Evolutionary conservation across 2,888 invertebrate species (phyloP).

Genomic region (Drosophila ezoana): DNA sequence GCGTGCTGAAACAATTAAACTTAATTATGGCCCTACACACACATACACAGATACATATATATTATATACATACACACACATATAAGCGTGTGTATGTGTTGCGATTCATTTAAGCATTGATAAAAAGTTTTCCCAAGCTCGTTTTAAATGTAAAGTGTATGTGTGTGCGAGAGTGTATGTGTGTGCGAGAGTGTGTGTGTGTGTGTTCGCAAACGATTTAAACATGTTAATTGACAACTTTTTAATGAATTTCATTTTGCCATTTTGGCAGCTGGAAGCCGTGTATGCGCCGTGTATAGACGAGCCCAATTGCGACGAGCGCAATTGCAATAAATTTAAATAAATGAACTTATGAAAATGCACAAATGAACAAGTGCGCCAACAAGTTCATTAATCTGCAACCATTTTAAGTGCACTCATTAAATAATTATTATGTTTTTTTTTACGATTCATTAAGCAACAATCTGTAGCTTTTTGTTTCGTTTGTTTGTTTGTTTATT

Average conservation of each 20-base stretch:
- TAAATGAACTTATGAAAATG: conserved; percentile 64
- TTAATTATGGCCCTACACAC: conserved; percentile 69
- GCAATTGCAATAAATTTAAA: conserved; percentile 65
- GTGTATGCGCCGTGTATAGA: no score
- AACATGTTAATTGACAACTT: conserved; percentile 74
- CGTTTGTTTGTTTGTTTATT: conserved; percentile 16
- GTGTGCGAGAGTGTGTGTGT: conserved; percentile 2
- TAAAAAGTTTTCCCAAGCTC: conserved; percentile 60
- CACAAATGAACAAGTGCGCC: conserved; percentile 33
- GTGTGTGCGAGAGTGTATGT: background rate
- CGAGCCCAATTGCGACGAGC: background rate
- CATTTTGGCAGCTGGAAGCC: conserved; percentile 30
- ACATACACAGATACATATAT: background rate
- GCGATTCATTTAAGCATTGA: conserved; percentile 58
- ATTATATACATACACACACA: conserved; percentile 12
- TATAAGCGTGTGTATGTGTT: conserved; percentile 12
- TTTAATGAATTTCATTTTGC: conserved; percentile 65
- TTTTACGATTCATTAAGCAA: conserved; percentile 49
- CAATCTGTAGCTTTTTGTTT: conserved; percentile 34
- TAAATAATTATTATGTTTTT: conserved; percentile 53
- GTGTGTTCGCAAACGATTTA: conserved; percentile 50
- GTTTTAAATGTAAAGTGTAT: conserved; percentile 42
- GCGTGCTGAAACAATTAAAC: conserved; percentile 76
- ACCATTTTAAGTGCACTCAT: conserved; percentile 55
- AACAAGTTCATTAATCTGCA: conserved; percentile 53